Evolutionary conservation across 2,797 vertebrate genomes (phyloP).

Genomic region (Zenarchopterus dispar): DNA sequence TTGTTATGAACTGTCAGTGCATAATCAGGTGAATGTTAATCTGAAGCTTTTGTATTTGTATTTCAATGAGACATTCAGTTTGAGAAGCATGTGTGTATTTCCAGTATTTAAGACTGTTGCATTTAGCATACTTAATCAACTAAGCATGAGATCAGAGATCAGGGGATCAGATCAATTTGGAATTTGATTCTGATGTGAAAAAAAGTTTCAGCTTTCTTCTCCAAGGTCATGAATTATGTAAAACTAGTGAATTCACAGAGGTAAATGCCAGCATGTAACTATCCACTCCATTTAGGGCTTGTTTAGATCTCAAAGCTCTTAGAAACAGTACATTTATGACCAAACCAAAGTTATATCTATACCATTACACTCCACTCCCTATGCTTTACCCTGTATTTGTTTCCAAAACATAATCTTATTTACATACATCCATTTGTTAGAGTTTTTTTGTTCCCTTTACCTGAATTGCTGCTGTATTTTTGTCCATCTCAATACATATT

Average conservation of each 20-base stretch:
- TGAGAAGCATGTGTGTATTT: constrained; percentile 21
- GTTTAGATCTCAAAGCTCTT: constrained; percentile 29
- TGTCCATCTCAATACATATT: no score
- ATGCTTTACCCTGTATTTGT: background rate
- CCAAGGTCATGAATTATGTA: constrained; percentile 66
- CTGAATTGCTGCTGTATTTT: no score
- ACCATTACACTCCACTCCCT: constrained; percentile 17
- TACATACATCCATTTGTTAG: no score
- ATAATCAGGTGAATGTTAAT: constrained; percentile 45
- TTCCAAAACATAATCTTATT: no score
- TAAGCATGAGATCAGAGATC: constrained; percentile 13
- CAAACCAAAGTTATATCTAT: constrained; percentile 20
- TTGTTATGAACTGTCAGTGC: constrained; percentile 45
- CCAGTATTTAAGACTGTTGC: constrained; percentile 20
- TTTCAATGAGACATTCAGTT: constrained; percentile 13
- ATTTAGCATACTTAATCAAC: constrained; percentile 45
- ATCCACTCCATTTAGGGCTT: constrained; percentile 44
- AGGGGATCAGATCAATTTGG: constrained; percentile 60
- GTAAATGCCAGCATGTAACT: constrained; percentile 35
- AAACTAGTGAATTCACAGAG: constrained; percentile 15
- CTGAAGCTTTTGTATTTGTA: constrained; percentile 24
- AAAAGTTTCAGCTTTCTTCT: constrained; percentile 38
- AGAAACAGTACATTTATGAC: constrained; percentile 13
- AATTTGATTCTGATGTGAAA: constrained; percentile 56
- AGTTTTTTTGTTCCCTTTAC: no score